Conservation (phyloP, 2,797 vertebrate genomes). For the Clarias laeviceps region DNA sequence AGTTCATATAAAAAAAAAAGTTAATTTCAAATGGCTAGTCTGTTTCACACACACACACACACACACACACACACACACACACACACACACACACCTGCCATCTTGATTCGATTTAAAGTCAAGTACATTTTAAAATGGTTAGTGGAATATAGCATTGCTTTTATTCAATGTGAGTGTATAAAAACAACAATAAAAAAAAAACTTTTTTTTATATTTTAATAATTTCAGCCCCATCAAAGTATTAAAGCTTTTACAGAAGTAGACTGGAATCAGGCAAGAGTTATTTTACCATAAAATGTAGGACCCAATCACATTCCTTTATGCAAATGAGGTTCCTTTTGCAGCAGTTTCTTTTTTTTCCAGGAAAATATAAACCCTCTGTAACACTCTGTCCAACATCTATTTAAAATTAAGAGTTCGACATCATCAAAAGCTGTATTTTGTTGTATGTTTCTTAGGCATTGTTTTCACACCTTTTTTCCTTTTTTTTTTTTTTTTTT, state of each 20-base stretch:
- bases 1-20: not conserved
- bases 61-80: no score
- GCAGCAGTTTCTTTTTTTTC: not conserved
- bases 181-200: not conserved
- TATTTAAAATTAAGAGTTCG: not conserved
- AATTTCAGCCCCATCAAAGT: not conserved
- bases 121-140: not conserved
- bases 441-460: not conserved
- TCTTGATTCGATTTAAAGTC: not conserved
- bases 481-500: not conserved
- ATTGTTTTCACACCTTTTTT: not conserved
- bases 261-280: not conserved
- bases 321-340: not conserved
- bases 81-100: not conserved
- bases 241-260: not conserved
- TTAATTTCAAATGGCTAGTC: no score
- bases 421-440: not conserved
- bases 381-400: not conserved
- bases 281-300: not conserved
- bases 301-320: not conserved
- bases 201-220: not conserved
- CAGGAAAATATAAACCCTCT: not conserved
- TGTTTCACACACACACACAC: not conserved
- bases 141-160: not conserved
- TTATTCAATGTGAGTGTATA: not conserved